phyloP scores from a whole-genome alignment of 1,140 invertebrate genomes.

The Conus betulinus region DNA sequence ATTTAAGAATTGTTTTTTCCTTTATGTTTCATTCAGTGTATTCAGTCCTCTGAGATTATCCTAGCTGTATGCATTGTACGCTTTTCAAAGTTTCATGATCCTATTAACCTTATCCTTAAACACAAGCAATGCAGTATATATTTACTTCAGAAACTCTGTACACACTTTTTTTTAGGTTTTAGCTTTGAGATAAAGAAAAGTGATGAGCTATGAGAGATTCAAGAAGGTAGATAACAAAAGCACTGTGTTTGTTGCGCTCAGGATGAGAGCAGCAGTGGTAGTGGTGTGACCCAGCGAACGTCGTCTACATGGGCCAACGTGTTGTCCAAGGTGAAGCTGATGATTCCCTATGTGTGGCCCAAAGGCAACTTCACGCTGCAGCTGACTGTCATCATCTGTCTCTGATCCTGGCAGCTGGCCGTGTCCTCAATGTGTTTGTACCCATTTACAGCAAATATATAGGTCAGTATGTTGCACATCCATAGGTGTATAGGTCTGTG shows the following conservation, averaged over 20 bases:
- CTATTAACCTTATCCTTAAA: no score
- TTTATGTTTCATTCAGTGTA: no score
- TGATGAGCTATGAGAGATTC: background rate
- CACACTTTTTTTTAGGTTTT: background rate
- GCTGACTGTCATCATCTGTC: conserved; percentile 88
- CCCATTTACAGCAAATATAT: conserved; percentile 96
- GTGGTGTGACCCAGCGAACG: conserved; percentile 16
- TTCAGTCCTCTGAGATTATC: no score
- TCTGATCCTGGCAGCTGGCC: conserved; percentile 87
- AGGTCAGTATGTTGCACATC: conserved; percentile 66
- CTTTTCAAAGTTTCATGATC: no score
- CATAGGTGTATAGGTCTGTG: no score
- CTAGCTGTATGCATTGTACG: no score
- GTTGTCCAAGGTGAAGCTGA: conserved; percentile 86
- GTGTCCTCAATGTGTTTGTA: conserved; percentile 94
- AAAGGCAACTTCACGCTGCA: conserved; percentile 87
- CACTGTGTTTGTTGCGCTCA: background rate
- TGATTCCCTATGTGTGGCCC: conserved; percentile 97
- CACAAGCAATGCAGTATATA: no score
- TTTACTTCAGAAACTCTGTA: no score
- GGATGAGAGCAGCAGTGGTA: background rate
- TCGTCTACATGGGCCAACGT: conserved; percentile 71
- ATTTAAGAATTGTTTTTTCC: no score
- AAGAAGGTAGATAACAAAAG: background rate
- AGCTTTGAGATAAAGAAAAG: background rate